Conservation (phyloP, 2,888 invertebrate species). For the Agrilus biguttatus region DNA sequence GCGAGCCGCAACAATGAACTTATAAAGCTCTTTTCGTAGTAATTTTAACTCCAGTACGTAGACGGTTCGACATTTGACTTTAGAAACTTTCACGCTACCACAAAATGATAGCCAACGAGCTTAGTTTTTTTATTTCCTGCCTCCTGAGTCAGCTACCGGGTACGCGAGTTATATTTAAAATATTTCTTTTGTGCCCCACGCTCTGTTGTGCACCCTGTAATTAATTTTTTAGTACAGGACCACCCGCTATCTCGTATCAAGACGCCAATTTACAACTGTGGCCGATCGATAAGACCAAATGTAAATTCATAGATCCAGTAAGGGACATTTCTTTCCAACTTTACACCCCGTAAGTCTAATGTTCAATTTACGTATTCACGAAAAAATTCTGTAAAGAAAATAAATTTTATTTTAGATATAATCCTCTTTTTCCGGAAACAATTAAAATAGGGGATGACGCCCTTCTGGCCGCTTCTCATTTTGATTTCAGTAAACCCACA, state of each 20-base stretch:
- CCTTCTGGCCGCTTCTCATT: conserved; percentile 38
- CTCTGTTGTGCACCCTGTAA: conserved; percentile 3
- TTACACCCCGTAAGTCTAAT: conserved; percentile 43
- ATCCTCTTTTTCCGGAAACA: conserved; percentile 37
- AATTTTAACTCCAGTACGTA: too few species aligned
- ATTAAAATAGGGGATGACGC: conserved; percentile 38
- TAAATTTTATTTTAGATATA: conserved; percentile 30
- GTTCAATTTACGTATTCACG: too few species aligned
- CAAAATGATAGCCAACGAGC: too few species aligned
- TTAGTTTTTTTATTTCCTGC: too few species aligned
- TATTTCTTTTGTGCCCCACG: not conserved
- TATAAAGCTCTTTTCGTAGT: too few species aligned
- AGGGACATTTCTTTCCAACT: conserved; percentile 39
- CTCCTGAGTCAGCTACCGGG: conserved; percentile 20
- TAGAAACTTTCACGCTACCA: too few species aligned
- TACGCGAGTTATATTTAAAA: conserved; percentile 12
- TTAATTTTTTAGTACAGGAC: conserved; percentile 29
- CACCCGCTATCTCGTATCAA: conserved; percentile 41
- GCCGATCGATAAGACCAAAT: conserved; percentile 43
- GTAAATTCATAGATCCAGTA: conserved; percentile 36
- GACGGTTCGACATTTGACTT: too few species aligned
- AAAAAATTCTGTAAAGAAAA: not conserved
- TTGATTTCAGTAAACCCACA: conserved; percentile 42
- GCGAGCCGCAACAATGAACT: too few species aligned
- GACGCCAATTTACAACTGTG: conserved; percentile 39